A percentile compares a stretch with the other conserved stretches of the same genome.
Evolutionary conservation across 2,888 invertebrate species (phyloP).

Genomic region (Lasioglossum zephyrum): DNA sequence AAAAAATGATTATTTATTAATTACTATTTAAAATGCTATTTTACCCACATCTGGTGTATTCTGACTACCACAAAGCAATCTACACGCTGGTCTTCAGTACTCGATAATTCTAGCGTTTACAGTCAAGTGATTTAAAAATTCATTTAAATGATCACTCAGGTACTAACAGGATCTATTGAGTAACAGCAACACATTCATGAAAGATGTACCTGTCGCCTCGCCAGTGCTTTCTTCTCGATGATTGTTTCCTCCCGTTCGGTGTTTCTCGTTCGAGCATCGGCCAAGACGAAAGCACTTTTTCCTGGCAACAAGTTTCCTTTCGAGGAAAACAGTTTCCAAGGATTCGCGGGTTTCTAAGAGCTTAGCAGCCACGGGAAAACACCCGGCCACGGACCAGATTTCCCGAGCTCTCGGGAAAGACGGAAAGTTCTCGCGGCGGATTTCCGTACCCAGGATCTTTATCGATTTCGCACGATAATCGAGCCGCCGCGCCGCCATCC

Average conservation of each 20-base stretch:
- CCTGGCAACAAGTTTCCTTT: slow-evolving; percentile 15
- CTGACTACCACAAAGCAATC: no score
- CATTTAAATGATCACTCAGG: no score
- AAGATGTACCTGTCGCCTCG: neutral
- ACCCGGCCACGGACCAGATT: neutral
- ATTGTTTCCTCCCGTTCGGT: neutral
- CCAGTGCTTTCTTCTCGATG: neutral
- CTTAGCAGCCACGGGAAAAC: neutral
- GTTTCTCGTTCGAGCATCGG: neutral
- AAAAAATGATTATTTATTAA: no score
- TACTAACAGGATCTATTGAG: no score
- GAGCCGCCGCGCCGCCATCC: neutral
- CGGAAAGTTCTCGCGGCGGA: slow-evolving; percentile 26
- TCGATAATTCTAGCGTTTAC: no score
- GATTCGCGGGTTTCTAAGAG: neutral
- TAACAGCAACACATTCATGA: neutral
- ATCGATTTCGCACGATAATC: slow-evolving; percentile 36
- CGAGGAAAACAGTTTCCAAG: slow-evolving; percentile 2
- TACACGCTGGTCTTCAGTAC: no score
- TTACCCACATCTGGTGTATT: no score
- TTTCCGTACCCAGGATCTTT: slow-evolving; percentile 35
- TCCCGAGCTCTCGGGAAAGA: slow-evolving; percentile 18
- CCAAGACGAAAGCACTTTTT: slow-evolving; percentile 1
- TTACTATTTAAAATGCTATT: no score
- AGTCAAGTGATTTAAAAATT: no score